Evolutionary conservation across 2,113 vertebrate genomes (phyloP).

Genomic region (Aramus guarauna): DNA sequence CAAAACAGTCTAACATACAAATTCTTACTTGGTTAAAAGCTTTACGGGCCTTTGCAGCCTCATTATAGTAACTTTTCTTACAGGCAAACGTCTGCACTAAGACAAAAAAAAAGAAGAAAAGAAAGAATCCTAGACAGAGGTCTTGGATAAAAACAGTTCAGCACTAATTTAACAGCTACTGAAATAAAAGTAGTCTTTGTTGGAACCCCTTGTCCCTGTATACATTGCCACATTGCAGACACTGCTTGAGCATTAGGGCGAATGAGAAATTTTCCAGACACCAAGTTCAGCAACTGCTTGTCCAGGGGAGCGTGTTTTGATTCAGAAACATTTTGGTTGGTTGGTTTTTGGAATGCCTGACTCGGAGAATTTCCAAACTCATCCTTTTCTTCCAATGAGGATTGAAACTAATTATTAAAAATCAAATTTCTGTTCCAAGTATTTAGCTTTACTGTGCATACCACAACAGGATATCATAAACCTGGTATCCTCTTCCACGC

Average conservation of each 20-base stretch:
- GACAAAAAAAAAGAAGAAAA: background rate
- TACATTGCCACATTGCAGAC: background rate
- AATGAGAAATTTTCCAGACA: background rate
- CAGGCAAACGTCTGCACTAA: background rate
- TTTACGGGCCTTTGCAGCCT: background rate
- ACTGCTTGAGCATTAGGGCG: background rate
- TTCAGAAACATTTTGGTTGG: background rate
- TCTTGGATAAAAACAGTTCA: background rate
- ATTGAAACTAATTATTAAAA: background rate
- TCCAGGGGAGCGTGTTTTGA: background rate
- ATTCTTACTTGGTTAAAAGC: background rate
- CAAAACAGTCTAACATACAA: background rate
- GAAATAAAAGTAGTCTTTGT: background rate
- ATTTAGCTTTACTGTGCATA: background rate
- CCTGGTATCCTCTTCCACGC: background rate
- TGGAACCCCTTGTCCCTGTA: background rate
- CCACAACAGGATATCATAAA: background rate
- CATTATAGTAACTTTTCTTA: background rate
- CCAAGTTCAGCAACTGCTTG: background rate
- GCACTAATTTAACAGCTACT: background rate
- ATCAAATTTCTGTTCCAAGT: background rate
- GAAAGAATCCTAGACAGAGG: background rate
- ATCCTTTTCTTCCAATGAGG: background rate
- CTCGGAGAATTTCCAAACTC: background rate
- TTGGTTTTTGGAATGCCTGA: background rate